A percentile compares a stretch with the other conserved stretches of the same genome.
Conservation (phyloP, 2,888 invertebrate genomes). For the Mesorhabditis spiculigera region DNA sequence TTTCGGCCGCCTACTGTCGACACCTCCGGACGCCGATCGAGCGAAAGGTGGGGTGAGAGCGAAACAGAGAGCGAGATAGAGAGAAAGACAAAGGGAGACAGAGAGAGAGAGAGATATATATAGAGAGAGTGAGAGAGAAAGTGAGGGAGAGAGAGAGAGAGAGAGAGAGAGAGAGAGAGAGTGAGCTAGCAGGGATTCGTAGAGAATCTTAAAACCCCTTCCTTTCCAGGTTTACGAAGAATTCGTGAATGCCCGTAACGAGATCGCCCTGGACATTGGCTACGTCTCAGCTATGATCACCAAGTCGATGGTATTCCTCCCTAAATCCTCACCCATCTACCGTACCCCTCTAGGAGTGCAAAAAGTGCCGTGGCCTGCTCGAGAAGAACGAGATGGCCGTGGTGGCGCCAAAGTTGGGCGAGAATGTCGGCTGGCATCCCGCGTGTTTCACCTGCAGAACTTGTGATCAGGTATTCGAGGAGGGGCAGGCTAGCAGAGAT, state of each 20-base stretch:
- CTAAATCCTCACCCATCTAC: background rate
- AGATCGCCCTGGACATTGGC: constrained; percentile 91
- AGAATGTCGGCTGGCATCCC: constrained; percentile 54
- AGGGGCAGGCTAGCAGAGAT: too few species aligned
- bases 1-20: constrained; percentile 82
- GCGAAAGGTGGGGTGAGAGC: constrained; percentile 26
- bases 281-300: constrained; percentile 62
- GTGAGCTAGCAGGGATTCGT: background rate
- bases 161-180: too few species aligned
- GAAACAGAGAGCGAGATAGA: too few species aligned
- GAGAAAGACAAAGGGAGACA: too few species aligned
- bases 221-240: constrained; percentile 73
- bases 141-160: too few species aligned
- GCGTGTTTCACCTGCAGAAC: constrained; percentile 70
- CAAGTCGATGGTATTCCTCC: constrained; percentile 58
- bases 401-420: constrained; percentile 74
- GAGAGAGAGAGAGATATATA: too few species aligned
- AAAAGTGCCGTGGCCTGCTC: constrained; percentile 77
- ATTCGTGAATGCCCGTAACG: constrained; percentile 88
- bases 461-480: constrained; percentile 44
- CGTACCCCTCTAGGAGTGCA: constrained; percentile 71
- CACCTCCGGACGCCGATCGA: constrained; percentile 71
- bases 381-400: constrained; percentile 79
- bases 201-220: background rate
- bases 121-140: too few species aligned